Conservation (phyloP, 2,888 invertebrate species). For the Miltochrista miniata region DNA sequence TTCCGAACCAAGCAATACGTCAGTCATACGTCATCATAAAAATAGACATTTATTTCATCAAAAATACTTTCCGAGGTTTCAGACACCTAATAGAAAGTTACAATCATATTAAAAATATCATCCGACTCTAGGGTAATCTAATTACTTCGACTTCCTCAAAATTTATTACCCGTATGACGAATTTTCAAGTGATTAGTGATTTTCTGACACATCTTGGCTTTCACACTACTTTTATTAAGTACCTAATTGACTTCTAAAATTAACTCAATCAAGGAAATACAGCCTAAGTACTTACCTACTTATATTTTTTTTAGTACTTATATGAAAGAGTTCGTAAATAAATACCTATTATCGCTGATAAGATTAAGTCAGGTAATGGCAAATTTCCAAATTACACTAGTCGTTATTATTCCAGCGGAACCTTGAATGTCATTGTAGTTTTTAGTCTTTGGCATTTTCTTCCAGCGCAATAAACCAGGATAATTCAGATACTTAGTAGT, state of each 20-base stretch:
- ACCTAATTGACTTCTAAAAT: too few species aligned
- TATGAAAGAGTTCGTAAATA: neutral
- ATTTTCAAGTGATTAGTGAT: neutral
- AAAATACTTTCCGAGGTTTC: constrained; percentile 13
- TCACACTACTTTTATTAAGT: too few species aligned
- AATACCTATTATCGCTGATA: neutral
- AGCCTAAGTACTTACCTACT: neutral
- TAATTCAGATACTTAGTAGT: neutral
- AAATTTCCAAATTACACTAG: neutral
- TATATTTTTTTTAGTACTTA: neutral
- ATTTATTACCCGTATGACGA: too few species aligned
- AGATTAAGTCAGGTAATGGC: constrained; percentile 1
- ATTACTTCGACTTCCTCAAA: too few species aligned
- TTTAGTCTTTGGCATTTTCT: neutral
- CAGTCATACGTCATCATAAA: constrained; percentile 47
- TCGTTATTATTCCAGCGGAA: neutral
- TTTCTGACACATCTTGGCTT: too few species aligned
- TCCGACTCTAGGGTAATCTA: too few species aligned
- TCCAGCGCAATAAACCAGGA: neutral
- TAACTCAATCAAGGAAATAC: too few species aligned
- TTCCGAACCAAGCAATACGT: constrained; percentile 48
- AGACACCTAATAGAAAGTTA: too few species aligned
- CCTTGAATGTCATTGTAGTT: too few species aligned
- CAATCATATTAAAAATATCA: too few species aligned
- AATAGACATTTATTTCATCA: constrained; percentile 27